A percentile compares a stretch with the other conserved stretches of the same genome.
Conservation (phyloP, 2,113 vertebrate species). For the Charina bottae region DNA sequence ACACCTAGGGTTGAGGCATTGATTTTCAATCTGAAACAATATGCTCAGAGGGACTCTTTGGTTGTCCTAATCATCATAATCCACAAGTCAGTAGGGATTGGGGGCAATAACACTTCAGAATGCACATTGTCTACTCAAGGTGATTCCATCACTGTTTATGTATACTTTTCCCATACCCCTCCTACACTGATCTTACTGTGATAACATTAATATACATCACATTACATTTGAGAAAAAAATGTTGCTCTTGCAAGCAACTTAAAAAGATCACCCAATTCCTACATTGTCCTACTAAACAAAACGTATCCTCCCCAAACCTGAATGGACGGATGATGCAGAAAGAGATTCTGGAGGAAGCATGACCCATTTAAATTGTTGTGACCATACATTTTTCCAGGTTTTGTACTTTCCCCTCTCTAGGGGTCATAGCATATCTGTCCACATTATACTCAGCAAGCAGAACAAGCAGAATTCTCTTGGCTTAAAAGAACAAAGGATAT, state of each 20-base stretch:
- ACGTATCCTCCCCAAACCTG: neutral
- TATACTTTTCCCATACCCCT: neutral
- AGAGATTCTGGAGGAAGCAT: neutral
- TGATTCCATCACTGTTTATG: neutral
- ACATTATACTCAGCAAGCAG: neutral
- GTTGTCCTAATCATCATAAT: no score
- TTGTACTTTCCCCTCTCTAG: neutral
- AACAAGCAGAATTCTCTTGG: neutral
- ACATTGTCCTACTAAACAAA: neutral
- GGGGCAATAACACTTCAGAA: neutral
- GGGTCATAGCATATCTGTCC: no score
- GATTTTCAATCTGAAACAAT: neutral
- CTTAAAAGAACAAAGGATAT: neutral
- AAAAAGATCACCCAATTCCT: neutral
- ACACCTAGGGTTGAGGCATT: neutral
- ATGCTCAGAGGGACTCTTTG: neutral
- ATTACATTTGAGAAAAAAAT: neutral
- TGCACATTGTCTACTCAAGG: no score
- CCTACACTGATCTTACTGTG: neutral
- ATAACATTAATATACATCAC: no score
- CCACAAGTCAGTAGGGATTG: neutral
- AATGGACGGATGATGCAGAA: neutral
- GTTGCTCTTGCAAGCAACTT: neutral
- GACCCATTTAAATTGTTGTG: neutral
- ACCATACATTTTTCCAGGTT: neutral